Evolutionary conservation across 1,140 invertebrate genomes (phyloP).

Genomic region (Euglossa dilemma): DNA sequence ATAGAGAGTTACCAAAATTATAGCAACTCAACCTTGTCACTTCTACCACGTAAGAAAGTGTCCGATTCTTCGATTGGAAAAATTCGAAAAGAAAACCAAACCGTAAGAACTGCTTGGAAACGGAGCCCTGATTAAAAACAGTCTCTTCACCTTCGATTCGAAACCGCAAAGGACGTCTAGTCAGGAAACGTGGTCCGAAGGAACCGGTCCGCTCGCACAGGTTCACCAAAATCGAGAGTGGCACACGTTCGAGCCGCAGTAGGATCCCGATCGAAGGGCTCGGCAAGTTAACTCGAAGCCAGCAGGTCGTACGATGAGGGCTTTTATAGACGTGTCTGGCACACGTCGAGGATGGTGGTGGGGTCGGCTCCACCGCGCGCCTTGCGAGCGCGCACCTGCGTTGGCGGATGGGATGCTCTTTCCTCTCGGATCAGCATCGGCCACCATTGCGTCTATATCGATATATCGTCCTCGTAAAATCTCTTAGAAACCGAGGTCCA

Average conservation of each 20-base stretch:
- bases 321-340: constrained; percentile 58
- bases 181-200: background rate
- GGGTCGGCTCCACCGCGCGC: constrained; percentile 30
- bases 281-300: constrained; percentile 52
- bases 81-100: too few relatives aligned
- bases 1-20: too few relatives aligned
- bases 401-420: constrained; percentile 31
- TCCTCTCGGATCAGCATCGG: background rate
- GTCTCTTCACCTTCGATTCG: background rate
- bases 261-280: constrained; percentile 53
- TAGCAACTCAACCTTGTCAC: too few relatives aligned
- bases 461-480: too few relatives aligned
- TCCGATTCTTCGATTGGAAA: too few relatives aligned
- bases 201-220: constrained; percentile 9
- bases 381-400: constrained; percentile 59
- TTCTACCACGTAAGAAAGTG: too few relatives aligned
- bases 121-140: background rate
- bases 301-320: constrained; percentile 16
- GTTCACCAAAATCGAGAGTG: constrained; percentile 27
- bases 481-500: too few relatives aligned
- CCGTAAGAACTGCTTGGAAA: too few relatives aligned
- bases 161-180: background rate
- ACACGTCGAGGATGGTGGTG: constrained; percentile 23
- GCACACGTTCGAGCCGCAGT: background rate
- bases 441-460: too few relatives aligned